Conservation (phyloP, 37 sponge, comb jelly and placozoan species). For the Oscarella lobularis region DNA sequence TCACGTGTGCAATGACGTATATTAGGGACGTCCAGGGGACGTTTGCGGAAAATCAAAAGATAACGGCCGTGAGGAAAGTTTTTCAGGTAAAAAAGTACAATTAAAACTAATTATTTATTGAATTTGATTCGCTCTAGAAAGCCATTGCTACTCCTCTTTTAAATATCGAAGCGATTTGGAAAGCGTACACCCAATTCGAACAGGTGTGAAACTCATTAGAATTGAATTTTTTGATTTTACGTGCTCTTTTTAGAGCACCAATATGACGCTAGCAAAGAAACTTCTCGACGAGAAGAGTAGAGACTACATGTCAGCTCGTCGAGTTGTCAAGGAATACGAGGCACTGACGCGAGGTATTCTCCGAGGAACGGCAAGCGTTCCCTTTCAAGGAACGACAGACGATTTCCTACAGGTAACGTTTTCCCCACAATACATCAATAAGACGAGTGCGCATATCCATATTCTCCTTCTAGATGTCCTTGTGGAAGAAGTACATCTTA, state of each 20-base stretch:
- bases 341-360: conserved; percentile 40
- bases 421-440: not conserved
- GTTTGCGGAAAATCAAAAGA: conserved; percentile 88
- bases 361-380: conserved; percentile 50
- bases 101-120: not conserved
- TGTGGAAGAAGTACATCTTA: conserved; percentile 72
- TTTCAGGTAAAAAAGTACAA: conserved; percentile 37
- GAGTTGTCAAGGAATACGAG: conserved; percentile 64
- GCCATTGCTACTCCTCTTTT: conserved; percentile 54
- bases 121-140: conserved; percentile 6
- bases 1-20: too few relatives aligned
- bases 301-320: conserved; percentile 50
- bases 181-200: conserved; percentile 82
- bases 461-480: conserved; percentile 29
- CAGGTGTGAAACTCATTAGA: conserved; percentile 24
- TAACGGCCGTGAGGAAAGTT: conserved; percentile 45
- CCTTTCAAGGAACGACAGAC: conserved; percentile 55
- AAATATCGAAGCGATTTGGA: conserved; percentile 79
- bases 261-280: conserved; percentile 52
- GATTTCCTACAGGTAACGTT: conserved; percentile 63
- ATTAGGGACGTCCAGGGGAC: conserved; percentile 50
- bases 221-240: conserved; percentile 4
- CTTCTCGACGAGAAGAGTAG: conserved; percentile 48
- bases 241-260: conserved; percentile 38
- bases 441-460: not conserved